A percentile compares a stretch with the other conserved stretches of the same genome.
These are phyloP conservation scores for Mus minutoides DNA, from an alignment of 2,797 vertebrate genomes.

Conservation along the genomic window DNA sequence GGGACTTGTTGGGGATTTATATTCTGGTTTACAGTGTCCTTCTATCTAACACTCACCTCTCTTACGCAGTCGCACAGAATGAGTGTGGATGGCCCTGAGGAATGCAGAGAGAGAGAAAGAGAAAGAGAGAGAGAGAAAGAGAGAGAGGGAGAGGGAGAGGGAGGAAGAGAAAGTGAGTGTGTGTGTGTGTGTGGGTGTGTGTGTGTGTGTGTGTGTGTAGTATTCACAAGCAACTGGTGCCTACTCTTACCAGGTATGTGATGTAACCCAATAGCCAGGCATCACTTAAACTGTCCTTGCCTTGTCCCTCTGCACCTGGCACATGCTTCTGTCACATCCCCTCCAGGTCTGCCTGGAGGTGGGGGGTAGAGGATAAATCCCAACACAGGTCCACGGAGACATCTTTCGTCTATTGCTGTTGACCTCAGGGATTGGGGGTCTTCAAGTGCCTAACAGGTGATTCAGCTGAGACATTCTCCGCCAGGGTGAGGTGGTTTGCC, in stretches of 20 bases:
- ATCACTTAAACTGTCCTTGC: background rate
- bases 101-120: background rate
- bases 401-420: background rate
- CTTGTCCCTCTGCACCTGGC: too few species aligned
- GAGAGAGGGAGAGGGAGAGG: too few species aligned
- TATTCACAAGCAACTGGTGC: background rate
- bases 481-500: background rate
- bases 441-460: background rate
- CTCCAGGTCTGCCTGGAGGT: background rate
- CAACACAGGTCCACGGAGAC: background rate
- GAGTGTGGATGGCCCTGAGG: background rate
- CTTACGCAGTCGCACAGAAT: background rate
- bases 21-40: background rate
- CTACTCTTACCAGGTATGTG: background rate
- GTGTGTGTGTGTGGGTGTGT: background rate
- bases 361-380: background rate
- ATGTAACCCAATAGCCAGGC: background rate
- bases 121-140: too few species aligned
- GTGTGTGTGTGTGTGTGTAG: background rate
- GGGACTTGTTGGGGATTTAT: background rate
- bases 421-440: background rate
- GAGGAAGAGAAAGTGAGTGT: background rate
- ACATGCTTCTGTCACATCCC: background rate
- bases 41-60: background rate
- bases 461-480: background rate